Base-by-base conservation (phyloP, 2,888 invertebrate species). In the Slavum lentiscoides region DNA sequence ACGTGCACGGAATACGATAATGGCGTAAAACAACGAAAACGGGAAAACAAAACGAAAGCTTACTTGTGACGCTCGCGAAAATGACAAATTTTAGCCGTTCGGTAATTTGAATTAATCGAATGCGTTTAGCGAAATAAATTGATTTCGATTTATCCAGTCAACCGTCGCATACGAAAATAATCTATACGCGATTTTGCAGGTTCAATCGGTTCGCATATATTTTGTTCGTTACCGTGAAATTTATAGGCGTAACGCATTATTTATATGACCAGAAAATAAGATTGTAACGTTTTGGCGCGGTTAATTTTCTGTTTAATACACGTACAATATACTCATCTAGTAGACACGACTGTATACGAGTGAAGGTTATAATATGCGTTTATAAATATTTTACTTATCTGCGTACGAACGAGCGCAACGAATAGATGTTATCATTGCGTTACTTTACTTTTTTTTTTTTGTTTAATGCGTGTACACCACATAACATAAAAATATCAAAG, bases 151-250 rank as follows among this genome's bases (percentile, higher is more conserved):
- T 67, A 67, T 58, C 43, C 23, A 67, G 21, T 39, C 58, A 7
- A 39, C 17, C 64, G 30, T 30, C 30, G 30, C 4, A 30, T 17
- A 55, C 43, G 19, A n/a, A 8, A 19, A 9, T 66, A 55, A 64
- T 49, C 53, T 37, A 66, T 0, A 23, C 9, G 39, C 9, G 58
- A 67, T 66, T 66, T 39, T 13, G 66, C 30, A 30, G 1, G 13
- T 39, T 39, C 13, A 17, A 39, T 75, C 39, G 23, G 58, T 67
- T 75, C 67, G 55, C 66, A 55, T 66, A 74, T 17, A 21, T 37
- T 8, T 9, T 53, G 37, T n/a, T 1, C 2, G 39, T 72, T 67
- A 75, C 39, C 39, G 66, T 43, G 6, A 43, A 43, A 7, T 43
- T 5, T 75, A 66, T 4, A 30, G 1, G 30, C 17, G 19, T 1